These are phyloP conservation scores for Lottia scabra DNA, from an alignment of 2,888 invertebrate genomes.

Conservation along the genomic window DNA sequence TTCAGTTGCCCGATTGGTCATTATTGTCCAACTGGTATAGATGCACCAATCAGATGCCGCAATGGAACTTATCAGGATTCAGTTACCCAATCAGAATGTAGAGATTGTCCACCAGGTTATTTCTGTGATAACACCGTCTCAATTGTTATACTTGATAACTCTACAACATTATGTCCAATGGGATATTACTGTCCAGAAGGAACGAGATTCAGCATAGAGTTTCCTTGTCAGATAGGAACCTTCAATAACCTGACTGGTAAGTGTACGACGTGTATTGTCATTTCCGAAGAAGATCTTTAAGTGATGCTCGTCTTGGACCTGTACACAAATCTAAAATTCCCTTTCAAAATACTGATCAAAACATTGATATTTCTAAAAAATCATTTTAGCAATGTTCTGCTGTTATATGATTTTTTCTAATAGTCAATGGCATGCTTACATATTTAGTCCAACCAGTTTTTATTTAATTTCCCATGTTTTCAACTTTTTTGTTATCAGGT, in stretches of 20 bases:
- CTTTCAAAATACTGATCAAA: no score
- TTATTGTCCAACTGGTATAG: slow-evolving; percentile 58
- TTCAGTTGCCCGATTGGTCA: slow-evolving; percentile 63
- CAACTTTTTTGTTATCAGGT: slow-evolving; percentile 29
- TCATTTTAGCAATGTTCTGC: no score
- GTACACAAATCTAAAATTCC: no score
- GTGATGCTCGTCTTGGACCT: no score
- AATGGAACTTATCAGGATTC: slow-evolving; percentile 64
- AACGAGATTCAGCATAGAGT: slow-evolving; percentile 57
- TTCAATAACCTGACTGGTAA: slow-evolving; percentile 63
- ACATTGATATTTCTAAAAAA: no score
- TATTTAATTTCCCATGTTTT: no score
- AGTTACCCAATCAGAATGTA: slow-evolving; percentile 52
- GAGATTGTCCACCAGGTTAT: slow-evolving; percentile 61
- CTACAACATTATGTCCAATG: slow-evolving; percentile 55
- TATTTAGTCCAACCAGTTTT: no score
- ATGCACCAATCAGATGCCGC: slow-evolving; percentile 51
- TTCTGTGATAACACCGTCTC: slow-evolving; percentile 65
- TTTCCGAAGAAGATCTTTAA: no score
- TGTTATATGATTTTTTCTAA: no score
- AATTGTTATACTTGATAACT: slow-evolving; percentile 60
- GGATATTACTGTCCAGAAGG: slow-evolving; percentile 58
- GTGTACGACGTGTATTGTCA: background rate
- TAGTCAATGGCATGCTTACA: no score
- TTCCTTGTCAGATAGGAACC: slow-evolving; percentile 63